phyloP scores from a whole-genome alignment of 2,888 invertebrate species.

The Agonopterix arenella region DNA sequence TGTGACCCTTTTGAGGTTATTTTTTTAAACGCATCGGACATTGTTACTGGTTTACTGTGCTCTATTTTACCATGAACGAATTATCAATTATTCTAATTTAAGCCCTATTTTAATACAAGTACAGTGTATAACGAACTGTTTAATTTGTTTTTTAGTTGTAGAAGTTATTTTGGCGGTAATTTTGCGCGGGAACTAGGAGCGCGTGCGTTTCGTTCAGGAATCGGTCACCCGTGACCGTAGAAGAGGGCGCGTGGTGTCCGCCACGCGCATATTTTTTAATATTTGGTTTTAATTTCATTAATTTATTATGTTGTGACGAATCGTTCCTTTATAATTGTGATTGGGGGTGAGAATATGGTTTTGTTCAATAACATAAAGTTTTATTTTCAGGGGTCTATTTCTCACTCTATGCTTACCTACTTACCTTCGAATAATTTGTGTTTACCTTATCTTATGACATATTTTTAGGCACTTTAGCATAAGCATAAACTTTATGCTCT shows the following conservation, averaged over 20 bases:
- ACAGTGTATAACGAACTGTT: too few relatives aligned
- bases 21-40: constrained; percentile 33
- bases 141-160: too few relatives aligned
- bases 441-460: too few relatives aligned
- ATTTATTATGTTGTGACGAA: constrained; percentile 43
- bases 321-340: constrained; percentile 17
- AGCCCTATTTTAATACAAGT: too few relatives aligned
- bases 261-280: constrained; percentile 56
- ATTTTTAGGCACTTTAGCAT: too few relatives aligned
- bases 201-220: constrained; percentile 41
- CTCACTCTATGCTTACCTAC: too few relatives aligned
- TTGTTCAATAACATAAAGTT: not conserved
- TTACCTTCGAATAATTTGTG: too few relatives aligned
- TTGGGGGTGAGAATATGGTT: constrained; percentile 1
- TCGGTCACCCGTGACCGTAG: constrained; percentile 47
- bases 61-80: too few relatives aligned
- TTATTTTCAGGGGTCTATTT: not conserved
- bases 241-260: constrained; percentile 50
- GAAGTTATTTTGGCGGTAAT: constrained; percentile 19
- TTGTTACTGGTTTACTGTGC: constrained; percentile 25
- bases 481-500: too few relatives aligned
- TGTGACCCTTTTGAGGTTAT: constrained; percentile 51
- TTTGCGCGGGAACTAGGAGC: constrained; percentile 37
- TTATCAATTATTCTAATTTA: too few relatives aligned
- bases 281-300: constrained; percentile 66